Percentiles rank a stretch among this genome's conserved stretches.
Evolutionary conservation across 1,140 invertebrate species (phyloP).

Genomic region (Panagrolaimus sp.): DNA sequence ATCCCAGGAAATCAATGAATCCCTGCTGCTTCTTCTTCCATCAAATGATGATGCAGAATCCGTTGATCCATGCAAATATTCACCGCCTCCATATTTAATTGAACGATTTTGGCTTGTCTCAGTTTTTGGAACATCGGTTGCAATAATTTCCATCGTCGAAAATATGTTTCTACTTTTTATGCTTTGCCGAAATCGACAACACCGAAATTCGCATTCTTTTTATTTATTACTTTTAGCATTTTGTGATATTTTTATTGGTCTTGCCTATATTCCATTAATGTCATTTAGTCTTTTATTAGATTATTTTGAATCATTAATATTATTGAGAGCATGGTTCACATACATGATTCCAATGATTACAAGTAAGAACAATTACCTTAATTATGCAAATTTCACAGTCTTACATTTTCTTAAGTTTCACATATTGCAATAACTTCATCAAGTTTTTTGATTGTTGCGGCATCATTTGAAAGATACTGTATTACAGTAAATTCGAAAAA

Average conservation of each 20-base stretch:
- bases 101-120: constrained; percentile 48
- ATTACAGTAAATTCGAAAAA: constrained; percentile 39
- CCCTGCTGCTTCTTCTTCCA: too few relatives aligned
- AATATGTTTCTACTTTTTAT: constrained; percentile 48
- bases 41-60: too few relatives aligned
- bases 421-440: constrained; percentile 55
- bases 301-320: constrained; percentile 42
- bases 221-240: constrained; percentile 50
- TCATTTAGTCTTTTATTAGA: constrained; percentile 48
- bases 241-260: constrained; percentile 48
- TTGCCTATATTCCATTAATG: constrained; percentile 53
- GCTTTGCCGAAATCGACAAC: constrained; percentile 42
- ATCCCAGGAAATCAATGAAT: too few relatives aligned
- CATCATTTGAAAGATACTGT: constrained; percentile 49
- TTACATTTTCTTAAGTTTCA: constrained; percentile 29
- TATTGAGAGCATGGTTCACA: constrained; percentile 35
- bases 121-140: constrained; percentile 46
- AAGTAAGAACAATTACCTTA: background rate
- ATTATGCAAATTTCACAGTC: background rate
- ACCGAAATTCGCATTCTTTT: constrained; percentile 48
- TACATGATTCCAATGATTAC: constrained; percentile 56
- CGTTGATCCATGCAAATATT: constrained; percentile 10
- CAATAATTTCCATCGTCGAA: constrained; percentile 42
- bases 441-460: constrained; percentile 52
- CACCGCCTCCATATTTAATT: constrained; percentile 27